phyloP scores from a whole-genome alignment of 2,888 invertebrate genomes.

The Endomychus coccineus region DNA sequence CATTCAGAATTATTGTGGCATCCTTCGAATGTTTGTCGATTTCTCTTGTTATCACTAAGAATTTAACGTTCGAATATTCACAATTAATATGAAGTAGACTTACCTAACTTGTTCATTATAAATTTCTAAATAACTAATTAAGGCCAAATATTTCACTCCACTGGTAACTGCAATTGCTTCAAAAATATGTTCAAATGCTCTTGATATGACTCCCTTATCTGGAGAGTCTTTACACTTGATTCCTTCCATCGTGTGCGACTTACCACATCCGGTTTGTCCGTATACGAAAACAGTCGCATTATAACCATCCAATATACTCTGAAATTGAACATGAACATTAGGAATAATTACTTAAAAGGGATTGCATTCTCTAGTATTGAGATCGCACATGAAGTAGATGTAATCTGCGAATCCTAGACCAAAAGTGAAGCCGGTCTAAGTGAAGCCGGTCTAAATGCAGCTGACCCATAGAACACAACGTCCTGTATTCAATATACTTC shows the following conservation, averaged over 20 bases:
- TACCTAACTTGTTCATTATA: constrained; percentile 70
- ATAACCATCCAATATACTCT: constrained; percentile 81
- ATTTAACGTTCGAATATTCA: too few relatives aligned
- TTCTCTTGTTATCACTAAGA: too few relatives aligned
- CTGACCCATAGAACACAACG: too few relatives aligned
- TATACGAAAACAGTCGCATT: constrained; percentile 92
- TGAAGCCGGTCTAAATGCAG: too few relatives aligned
- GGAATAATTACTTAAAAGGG: too few relatives aligned
- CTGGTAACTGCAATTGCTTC: constrained; percentile 72
- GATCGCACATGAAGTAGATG: too few relatives aligned
- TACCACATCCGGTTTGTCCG: constrained; percentile 88
- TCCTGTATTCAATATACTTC: too few relatives aligned
- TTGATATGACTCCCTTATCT: constrained; percentile 61
- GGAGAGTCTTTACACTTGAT: constrained; percentile 34
- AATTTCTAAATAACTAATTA: constrained; percentile 76
- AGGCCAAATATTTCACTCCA: constrained; percentile 63
- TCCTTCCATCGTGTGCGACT: constrained; percentile 87
- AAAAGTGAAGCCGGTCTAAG: too few relatives aligned
- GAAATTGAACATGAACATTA: constrained; percentile 21
- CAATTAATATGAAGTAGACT: constrained; percentile 1
- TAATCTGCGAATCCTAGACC: too few relatives aligned
- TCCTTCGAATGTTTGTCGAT: too few relatives aligned
- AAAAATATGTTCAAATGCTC: constrained; percentile 83
- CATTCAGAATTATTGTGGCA: too few relatives aligned
- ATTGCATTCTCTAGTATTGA: too few relatives aligned